Percentiles rank a stretch among this genome's conserved stretches.
Evolutionary conservation across 2,888 invertebrate genomes (phyloP).

Genomic region (Lacanobia oleracea): DNA sequence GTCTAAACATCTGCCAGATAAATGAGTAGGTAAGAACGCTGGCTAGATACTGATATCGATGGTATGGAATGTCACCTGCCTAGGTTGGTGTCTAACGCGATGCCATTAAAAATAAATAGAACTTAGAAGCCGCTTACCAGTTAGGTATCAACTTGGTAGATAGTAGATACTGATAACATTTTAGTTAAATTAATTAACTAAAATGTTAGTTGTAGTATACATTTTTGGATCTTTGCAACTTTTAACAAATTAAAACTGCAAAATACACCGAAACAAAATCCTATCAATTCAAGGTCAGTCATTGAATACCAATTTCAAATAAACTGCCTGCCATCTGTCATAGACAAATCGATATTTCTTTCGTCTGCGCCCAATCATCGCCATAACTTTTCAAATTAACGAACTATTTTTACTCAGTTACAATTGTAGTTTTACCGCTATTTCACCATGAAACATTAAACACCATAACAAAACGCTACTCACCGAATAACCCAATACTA

Average conservation of each 20-base stretch:
- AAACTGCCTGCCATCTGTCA: slow-evolving; percentile 30
- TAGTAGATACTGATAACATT: not conserved
- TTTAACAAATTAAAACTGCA: not conserved
- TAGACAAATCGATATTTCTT: slow-evolving; percentile 12
- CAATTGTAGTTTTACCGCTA: slow-evolving; percentile 70
- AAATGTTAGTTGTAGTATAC: no score
- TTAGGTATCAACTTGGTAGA: not conserved
- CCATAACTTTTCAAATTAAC: slow-evolving; percentile 47
- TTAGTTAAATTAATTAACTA: not conserved
- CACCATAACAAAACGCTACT: slow-evolving; percentile 83
- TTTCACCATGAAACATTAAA: slow-evolving; percentile 76
- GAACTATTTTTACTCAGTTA: slow-evolving; percentile 53
- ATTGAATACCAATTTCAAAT: slow-evolving; percentile 31
- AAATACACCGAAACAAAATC: slow-evolving; percentile 1
- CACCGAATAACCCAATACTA: slow-evolving; percentile 82
- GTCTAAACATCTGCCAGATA: slow-evolving; percentile 4
- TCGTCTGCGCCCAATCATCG: slow-evolving; percentile 15
- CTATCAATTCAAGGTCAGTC: slow-evolving; percentile 18
- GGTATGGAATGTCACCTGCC: slow-evolving; percentile 30
- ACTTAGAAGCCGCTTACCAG: slow-evolving; percentile 1
- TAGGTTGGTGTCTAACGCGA: not conserved
- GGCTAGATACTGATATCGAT: slow-evolving; percentile 18
- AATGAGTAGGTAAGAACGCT: not conserved
- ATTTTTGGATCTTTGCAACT: not conserved
- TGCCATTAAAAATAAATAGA: slow-evolving; percentile 28